Evolutionary conservation across 2,113 vertebrate genomes (phyloP).

Genomic region (Centropus unirufus): DNA sequence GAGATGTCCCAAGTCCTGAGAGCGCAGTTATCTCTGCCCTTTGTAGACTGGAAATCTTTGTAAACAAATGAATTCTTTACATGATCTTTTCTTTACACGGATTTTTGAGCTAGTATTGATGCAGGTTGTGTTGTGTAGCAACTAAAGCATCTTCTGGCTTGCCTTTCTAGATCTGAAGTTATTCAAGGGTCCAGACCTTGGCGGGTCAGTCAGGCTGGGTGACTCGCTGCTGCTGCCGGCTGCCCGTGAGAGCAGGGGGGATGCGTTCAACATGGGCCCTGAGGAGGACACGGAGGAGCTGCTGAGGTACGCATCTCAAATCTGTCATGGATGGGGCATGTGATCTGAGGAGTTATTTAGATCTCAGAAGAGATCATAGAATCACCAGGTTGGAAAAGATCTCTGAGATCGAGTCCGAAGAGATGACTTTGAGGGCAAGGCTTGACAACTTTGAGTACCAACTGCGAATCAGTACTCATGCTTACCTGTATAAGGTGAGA

Average conservation of each 20-base stretch:
- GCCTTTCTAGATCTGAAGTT: conserved; percentile 74
- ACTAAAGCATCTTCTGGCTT: background rate
- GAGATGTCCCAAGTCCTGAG: background rate
- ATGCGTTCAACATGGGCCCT: background rate
- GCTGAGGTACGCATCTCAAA: conserved; percentile 73
- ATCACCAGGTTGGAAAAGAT: too few relatives aligned
- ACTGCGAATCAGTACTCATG: background rate
- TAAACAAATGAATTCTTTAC: background rate
- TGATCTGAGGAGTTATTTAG: background rate
- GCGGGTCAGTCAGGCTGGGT: conserved; percentile 72
- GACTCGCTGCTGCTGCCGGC: conserved; percentile 80
- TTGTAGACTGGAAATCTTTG: background rate
- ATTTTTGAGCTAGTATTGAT: background rate
- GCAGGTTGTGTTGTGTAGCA: background rate
- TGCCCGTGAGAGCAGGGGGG: background rate
- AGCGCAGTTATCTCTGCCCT: background rate
- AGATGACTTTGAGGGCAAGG: background rate
- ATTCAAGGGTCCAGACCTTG: conserved; percentile 84
- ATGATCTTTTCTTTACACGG: background rate
- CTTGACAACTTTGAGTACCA: background rate
- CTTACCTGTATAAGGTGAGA: background rate
- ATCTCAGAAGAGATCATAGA: background rate
- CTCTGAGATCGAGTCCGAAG: background rate
- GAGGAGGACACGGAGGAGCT: conserved; percentile 65
- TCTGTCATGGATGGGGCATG: background rate